A percentile compares a stretch with the other conserved stretches of the same genome.
Evolutionary conservation across 2,888 invertebrate species (phyloP).

Genomic region (Minunthozetes semirufus): DNA sequence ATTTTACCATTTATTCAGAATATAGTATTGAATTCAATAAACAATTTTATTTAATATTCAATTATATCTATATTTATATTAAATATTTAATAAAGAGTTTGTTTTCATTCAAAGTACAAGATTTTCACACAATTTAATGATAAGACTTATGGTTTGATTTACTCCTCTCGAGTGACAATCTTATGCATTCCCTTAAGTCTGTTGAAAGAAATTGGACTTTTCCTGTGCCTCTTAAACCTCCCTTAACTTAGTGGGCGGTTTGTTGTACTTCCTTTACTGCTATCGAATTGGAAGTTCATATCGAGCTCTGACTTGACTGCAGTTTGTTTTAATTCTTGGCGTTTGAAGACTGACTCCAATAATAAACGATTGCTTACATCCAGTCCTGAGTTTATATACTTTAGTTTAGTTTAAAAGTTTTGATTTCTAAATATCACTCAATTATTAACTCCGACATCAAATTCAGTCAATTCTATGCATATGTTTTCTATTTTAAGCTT

Average conservation of each 20-base stretch:
- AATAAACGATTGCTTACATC: not conserved
- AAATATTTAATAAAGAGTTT: too few species aligned
- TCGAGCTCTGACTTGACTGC: not conserved
- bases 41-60: too few species aligned
- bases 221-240: conserved; percentile 19
- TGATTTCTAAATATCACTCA: not conserved
- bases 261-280: conserved; percentile 19
- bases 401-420: not conserved
- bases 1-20: too few species aligned
- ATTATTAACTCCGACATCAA: not conserved
- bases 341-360: not conserved
- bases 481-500: too few species aligned
- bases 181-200: too few species aligned
- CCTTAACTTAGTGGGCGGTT: conserved; percentile 25
- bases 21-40: too few species aligned
- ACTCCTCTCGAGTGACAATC: not conserved
- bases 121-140: not conserved
- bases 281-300: not conserved
- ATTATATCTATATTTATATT: too few species aligned
- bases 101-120: too few species aligned
- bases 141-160: not conserved
- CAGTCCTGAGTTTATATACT: not conserved
- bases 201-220: conserved; percentile 14
- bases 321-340: conserved; percentile 3
- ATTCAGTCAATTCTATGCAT: not conserved